These are phyloP conservation scores for Hoplodrina ambigua DNA, from an alignment of 2,888 invertebrate genomes.

Conservation along the genomic window DNA sequence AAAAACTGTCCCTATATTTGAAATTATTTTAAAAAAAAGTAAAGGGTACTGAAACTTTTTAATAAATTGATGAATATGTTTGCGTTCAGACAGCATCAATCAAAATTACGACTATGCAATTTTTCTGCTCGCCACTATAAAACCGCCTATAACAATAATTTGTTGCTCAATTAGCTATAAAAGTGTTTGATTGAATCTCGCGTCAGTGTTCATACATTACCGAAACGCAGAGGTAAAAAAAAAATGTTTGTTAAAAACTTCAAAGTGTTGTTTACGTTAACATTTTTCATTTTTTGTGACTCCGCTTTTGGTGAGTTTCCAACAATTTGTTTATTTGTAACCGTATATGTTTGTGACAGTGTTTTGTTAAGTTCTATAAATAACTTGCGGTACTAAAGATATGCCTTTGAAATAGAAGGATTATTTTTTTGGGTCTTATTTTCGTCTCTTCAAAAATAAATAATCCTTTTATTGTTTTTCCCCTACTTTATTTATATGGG, in stretches of 20 bases:
- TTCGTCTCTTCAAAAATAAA: neutral
- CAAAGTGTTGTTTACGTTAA: slow-evolving; percentile 40
- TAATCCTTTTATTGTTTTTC: slow-evolving; percentile 4
- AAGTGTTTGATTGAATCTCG: slow-evolving; percentile 16
- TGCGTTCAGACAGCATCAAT: neutral
- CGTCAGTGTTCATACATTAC: slow-evolving; percentile 5
- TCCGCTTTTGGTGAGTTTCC: slow-evolving; percentile 59
- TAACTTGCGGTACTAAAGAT: neutral
- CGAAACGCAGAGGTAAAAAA: neutral
- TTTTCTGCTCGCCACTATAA: slow-evolving; percentile 13
- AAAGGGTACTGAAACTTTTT: no score
- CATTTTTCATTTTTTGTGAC: slow-evolving; percentile 50
- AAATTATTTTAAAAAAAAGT: no score
- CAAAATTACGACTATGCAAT: neutral
- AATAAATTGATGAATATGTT: neutral
- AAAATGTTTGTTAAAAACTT: slow-evolving; percentile 52
- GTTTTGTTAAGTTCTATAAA: neutral
- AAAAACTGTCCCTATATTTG: no score
- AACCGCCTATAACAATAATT: neutral
- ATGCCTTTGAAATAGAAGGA: neutral
- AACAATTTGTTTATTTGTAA: slow-evolving; percentile 29
- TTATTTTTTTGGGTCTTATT: neutral
- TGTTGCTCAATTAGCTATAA: neutral
- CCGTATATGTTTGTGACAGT: neutral
- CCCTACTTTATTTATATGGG: slow-evolving; percentile 11